These are phyloP conservation scores for Silurus asotus DNA, from an alignment of 2,113 vertebrate species.

Conservation along the genomic window DNA sequence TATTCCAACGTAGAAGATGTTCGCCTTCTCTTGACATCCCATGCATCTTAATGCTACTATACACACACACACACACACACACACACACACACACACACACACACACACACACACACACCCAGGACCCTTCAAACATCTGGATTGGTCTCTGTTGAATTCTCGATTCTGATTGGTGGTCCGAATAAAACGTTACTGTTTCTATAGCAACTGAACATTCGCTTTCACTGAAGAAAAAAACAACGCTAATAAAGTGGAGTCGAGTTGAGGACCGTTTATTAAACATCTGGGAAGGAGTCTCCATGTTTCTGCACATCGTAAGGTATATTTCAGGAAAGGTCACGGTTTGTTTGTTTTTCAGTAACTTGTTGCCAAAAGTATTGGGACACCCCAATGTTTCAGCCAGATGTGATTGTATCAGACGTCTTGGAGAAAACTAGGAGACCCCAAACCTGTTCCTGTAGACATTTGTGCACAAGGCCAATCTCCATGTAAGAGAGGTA, in stretches of 20 bases:
- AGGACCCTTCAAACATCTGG: slow-evolving; percentile 55
- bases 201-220: background rate
- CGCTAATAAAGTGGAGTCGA: background rate
- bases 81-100: no score
- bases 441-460: no score
- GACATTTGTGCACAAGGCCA: no score
- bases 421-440: no score
- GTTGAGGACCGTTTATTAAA: background rate
- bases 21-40: slow-evolving; percentile 62
- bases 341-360: no score
- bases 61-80: slow-evolving; percentile 57
- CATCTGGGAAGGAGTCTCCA: background rate
- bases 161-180: background rate
- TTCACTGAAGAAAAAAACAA: background rate
- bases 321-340: background rate
- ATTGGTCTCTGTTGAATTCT: slow-evolving; percentile 4
- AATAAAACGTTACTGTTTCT: background rate
- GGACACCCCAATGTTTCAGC: no score
- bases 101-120: slow-evolving; percentile 56
- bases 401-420: no score
- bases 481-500: no score
- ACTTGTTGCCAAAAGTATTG: no score
- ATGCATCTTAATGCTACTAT: slow-evolving; percentile 62
- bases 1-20: background rate
- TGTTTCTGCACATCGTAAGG: background rate